Evolutionary conservation across 2,113 vertebrate species (phyloP).

Genomic region (Orientallactaga bullata): DNA sequence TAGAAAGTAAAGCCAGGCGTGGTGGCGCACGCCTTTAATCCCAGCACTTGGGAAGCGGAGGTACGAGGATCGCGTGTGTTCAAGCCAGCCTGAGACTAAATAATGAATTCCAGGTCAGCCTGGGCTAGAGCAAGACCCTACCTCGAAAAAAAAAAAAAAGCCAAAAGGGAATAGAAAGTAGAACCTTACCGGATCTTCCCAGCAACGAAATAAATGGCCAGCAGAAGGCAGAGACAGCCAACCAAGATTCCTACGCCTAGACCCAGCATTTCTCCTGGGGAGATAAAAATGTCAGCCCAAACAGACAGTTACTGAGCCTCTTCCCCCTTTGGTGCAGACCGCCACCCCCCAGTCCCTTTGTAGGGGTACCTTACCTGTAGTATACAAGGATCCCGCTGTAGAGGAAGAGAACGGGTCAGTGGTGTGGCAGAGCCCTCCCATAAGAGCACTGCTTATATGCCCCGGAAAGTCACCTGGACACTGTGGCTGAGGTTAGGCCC

Average conservation of each 20-base stretch:
- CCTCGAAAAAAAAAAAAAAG: too few species aligned
- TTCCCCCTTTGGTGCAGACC: fast-evolving
- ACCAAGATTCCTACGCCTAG: conserved; percentile 78
- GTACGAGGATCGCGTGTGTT: too few species aligned
- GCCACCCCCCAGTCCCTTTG: fast-evolving
- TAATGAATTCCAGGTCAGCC: too few species aligned
- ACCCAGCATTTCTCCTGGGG: conserved; percentile 83
- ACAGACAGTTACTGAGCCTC: neutral
- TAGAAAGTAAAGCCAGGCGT: neutral
- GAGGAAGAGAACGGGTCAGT: conserved; percentile 60
- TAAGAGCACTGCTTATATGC: neutral
- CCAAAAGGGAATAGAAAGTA: neutral
- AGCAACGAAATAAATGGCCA: conserved; percentile 70
- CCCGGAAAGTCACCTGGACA: neutral
- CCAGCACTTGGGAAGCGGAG: too few species aligned
- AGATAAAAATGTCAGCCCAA: neutral
- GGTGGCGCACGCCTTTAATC: too few species aligned
- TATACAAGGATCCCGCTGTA: conserved; percentile 63
- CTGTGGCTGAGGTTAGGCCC: neutral
- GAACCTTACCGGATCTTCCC: conserved; percentile 82
- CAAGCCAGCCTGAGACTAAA: too few species aligned
- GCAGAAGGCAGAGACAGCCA: conserved; percentile 76
- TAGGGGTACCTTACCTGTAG: conserved; percentile 72
- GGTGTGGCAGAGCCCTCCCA: neutral
- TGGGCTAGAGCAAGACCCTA: too few species aligned